These are phyloP conservation scores for Sinotaia quadrata DNA, from an alignment of 2,888 invertebrate species.

Conservation along the genomic window DNA sequence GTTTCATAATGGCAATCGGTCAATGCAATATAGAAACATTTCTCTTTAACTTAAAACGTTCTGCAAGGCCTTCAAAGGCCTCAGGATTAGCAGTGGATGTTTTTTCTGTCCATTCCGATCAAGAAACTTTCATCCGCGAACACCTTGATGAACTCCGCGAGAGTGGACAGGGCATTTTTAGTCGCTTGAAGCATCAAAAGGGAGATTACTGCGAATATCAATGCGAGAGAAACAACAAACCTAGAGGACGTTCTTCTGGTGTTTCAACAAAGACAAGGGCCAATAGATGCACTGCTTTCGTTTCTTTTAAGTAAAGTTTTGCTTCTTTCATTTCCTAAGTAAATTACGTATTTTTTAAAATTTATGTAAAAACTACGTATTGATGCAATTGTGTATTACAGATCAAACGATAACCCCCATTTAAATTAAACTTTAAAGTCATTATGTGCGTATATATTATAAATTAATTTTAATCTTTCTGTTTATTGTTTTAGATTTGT, in stretches of 20 bases:
- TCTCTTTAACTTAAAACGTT: not conserved
- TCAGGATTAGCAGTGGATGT: not conserved
- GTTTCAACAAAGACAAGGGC: not conserved
- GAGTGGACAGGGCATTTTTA: not conserved
- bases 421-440: too few species aligned
- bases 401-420: too few species aligned
- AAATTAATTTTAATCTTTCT: too few species aligned
- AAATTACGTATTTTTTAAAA: too few species aligned
- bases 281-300: not conserved
- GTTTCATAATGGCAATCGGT: too few species aligned
- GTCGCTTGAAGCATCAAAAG: not conserved
- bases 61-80: constrained; percentile 3
- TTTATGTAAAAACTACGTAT: too few species aligned
- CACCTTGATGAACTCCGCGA: not conserved
- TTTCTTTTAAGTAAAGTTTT: constrained; percentile 1
- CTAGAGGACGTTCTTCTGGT: not conserved
- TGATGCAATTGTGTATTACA: too few species aligned
- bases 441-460: too few species aligned
- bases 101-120: not conserved
- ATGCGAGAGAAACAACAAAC: constrained; percentile 11
- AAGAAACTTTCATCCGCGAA: not conserved
- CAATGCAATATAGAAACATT: not conserved
- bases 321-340: too few species aligned
- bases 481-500: too few species aligned
- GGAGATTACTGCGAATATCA: constrained; percentile 3